These are phyloP conservation scores for Salminus brasiliensis DNA, from an alignment of 2,113 vertebrate species.

Conservation along the genomic window DNA sequence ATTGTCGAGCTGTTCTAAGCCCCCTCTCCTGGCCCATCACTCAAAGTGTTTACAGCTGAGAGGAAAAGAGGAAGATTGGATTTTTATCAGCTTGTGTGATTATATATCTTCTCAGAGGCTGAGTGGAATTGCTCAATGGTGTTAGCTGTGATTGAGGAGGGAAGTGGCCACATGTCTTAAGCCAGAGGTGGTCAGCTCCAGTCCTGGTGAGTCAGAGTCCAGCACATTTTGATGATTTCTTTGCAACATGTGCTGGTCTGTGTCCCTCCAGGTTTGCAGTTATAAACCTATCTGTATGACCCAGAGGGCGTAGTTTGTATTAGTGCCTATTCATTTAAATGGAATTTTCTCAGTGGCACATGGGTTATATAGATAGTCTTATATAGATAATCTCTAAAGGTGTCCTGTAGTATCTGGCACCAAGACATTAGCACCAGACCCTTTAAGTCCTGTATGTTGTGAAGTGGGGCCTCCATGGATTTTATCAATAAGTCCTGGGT, in stretches of 20 bases:
- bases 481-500: too few species aligned
- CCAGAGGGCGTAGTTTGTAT: not conserved
- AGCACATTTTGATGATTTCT: not conserved
- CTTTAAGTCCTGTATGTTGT: too few species aligned
- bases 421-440: too few species aligned
- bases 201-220: not conserved
- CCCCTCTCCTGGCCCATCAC: slow-evolving; percentile 25
- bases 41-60: slow-evolving; percentile 40
- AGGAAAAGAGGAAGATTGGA: slow-evolving; percentile 29
- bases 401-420: too few species aligned
- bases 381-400: too few species aligned
- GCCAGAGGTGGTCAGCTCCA: not conserved
- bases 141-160: slow-evolving; percentile 19
- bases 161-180: slow-evolving; percentile 21
- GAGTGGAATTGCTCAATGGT: slow-evolving; percentile 24
- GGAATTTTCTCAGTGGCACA: not conserved
- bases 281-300: not conserved
- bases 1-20: slow-evolving; percentile 49
- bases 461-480: too few species aligned
- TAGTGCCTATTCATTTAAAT: not conserved
- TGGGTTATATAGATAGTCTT: not conserved
- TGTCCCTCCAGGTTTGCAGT: not conserved
- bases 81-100: slow-evolving; percentile 50
- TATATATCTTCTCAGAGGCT: slow-evolving; percentile 38
- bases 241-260: not conserved